phyloP scores from a whole-genome alignment of 2,888 invertebrate species.

The Apodemia duryi region DNA sequence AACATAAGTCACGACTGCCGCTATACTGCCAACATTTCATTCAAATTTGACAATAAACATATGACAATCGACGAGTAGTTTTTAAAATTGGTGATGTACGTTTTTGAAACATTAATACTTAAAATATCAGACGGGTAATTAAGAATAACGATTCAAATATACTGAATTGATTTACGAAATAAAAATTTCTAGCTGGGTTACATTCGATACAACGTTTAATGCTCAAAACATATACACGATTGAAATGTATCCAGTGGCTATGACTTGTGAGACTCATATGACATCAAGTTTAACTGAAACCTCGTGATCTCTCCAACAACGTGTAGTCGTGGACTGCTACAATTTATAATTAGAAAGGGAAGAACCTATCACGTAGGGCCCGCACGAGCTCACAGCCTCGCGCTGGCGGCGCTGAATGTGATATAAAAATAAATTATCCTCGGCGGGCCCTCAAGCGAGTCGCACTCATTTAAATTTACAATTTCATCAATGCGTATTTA shows the following conservation, averaged over 20 bases:
- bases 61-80: too few relatives aligned
- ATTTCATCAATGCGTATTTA: slow-evolving; percentile 3
- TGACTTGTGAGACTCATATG: background rate
- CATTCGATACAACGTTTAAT: background rate
- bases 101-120: background rate
- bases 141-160: background rate
- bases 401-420: background rate
- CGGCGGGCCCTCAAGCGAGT: background rate
- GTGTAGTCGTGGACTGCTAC: background rate
- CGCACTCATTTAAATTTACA: slow-evolving; percentile 8
- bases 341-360: background rate
- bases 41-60: too few relatives aligned
- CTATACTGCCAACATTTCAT: too few relatives aligned
- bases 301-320: background rate
- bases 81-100: background rate
- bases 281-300: background rate
- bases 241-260: background rate
- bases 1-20: too few relatives aligned
- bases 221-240: background rate
- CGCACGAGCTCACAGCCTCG: slow-evolving; percentile 2
- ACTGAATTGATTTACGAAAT: too few relatives aligned
- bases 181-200: background rate
- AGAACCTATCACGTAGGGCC: background rate
- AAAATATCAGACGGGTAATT: background rate
- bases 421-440: slow-evolving; percentile 1